Conservation (phyloP, 2,113 vertebrate genomes). For the Semicossyphus pulcher region DNA sequence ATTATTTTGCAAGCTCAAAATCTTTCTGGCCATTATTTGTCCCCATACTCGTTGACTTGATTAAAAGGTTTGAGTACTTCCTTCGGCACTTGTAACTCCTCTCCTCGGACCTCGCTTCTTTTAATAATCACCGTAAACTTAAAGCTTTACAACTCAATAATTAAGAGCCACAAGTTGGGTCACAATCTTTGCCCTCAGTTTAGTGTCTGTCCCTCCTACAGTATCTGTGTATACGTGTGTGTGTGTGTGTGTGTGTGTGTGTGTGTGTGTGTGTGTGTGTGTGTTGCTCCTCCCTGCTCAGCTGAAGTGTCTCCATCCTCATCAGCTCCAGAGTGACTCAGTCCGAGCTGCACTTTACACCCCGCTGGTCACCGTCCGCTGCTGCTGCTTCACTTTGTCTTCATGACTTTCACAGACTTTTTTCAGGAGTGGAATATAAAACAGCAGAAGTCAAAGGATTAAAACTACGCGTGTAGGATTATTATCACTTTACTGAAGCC, state of each 20-base stretch:
- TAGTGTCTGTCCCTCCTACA: neutral
- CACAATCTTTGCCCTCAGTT: neutral
- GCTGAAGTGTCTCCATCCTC: constrained; percentile 55
- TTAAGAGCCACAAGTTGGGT: too few relatives aligned
- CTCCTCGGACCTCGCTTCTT: too few relatives aligned
- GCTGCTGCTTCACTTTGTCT: neutral
- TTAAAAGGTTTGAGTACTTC: too few relatives aligned
- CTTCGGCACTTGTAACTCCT: too few relatives aligned
- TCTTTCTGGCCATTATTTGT: too few relatives aligned
- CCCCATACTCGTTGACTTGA: too few relatives aligned
- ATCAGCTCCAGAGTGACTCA: constrained; percentile 36
- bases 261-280: neutral
- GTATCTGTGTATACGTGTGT: neutral
- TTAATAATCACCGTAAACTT: too few relatives aligned
- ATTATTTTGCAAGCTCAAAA: too few relatives aligned
- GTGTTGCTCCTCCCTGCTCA: constrained; percentile 65
- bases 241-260: neutral
- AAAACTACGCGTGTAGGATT: constrained; percentile 37
- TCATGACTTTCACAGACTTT: constrained; percentile 28
- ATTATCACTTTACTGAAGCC: neutral
- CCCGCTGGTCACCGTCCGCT: constrained; percentile 6
- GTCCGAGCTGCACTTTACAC: constrained; percentile 3
- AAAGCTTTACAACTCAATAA: neutral
- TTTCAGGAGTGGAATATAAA: constrained; percentile 19
- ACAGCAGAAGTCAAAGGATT: constrained; percentile 23